These are phyloP conservation scores for Drosophila eugracilis DNA, from an alignment of 1,140 invertebrate genomes.

Conservation along the genomic window DNA sequence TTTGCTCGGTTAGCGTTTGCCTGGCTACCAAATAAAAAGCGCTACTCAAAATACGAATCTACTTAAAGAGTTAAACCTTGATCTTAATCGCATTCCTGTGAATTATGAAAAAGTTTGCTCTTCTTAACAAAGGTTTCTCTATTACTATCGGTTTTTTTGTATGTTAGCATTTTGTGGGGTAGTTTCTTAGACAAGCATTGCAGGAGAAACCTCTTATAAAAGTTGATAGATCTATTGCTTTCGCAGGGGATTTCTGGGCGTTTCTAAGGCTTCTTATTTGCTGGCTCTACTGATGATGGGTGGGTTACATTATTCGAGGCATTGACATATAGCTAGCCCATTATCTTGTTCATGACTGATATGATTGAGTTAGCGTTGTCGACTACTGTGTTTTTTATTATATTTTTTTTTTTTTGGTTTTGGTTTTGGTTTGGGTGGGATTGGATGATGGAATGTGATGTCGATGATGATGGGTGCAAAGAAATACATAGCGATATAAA, in stretches of 20 bases:
- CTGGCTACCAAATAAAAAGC: slow-evolving; percentile 52
- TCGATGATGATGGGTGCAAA: slow-evolving; percentile 31
- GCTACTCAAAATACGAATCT: slow-evolving; percentile 58
- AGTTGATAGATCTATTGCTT: slow-evolving; percentile 40
- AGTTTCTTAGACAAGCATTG: slow-evolving; percentile 58
- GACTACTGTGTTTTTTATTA: slow-evolving; percentile 46
- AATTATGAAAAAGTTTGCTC: slow-evolving; percentile 20
- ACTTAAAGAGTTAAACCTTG: slow-evolving; percentile 29
- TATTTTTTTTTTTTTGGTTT: slow-evolving; percentile 25
- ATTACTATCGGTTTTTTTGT: slow-evolving; percentile 5
- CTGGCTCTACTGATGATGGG: slow-evolving; percentile 59
- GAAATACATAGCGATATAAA: slow-evolving; percentile 42
- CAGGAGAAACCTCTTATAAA: slow-evolving; percentile 41
- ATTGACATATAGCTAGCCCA: slow-evolving; percentile 26
- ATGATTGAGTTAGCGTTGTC: slow-evolving; percentile 59
- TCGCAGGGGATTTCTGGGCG: slow-evolving; percentile 35
- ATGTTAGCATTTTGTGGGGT: slow-evolving; percentile 10
- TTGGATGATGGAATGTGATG: slow-evolving; percentile 39
- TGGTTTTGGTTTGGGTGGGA: slow-evolving; percentile 36
- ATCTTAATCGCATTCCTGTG: slow-evolving; percentile 21
- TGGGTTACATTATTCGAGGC: slow-evolving; percentile 78
- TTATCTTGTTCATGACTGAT: slow-evolving; percentile 53
- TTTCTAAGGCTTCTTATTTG: slow-evolving; percentile 50
- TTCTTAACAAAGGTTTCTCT: slow-evolving; percentile 35
- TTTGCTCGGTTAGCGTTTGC: slow-evolving; percentile 48